phyloP scores from a whole-genome alignment of 2,888 invertebrate genomes.

The Pachydiplax longipennis region DNA sequence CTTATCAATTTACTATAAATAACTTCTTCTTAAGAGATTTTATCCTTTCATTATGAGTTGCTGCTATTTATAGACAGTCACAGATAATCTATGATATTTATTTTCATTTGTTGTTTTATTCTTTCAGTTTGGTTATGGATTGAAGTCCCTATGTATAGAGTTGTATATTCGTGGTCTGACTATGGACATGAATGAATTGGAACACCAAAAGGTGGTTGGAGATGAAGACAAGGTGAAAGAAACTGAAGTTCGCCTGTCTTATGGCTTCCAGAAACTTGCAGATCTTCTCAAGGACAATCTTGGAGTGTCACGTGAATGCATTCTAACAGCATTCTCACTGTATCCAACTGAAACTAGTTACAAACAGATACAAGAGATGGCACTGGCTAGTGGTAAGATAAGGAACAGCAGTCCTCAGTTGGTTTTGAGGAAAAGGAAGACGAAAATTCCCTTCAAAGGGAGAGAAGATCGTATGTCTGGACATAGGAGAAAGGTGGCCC shows the following conservation, averaged over 20 bases:
- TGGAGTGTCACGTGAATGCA: conserved; percentile 73
- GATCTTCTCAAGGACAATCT: conserved; percentile 67
- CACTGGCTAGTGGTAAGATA: conserved; percentile 61
- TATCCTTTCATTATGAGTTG: no score
- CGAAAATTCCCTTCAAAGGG: neutral
- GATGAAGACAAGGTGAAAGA: conserved; percentile 62
- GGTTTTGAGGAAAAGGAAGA: neutral
- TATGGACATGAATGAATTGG: conserved; percentile 78
- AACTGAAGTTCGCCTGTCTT: conserved; percentile 64
- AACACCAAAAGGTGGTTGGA: conserved; percentile 66
- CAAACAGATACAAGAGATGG: conserved; percentile 65
- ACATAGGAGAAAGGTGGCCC: neutral
- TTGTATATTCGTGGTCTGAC: conserved; percentile 77
- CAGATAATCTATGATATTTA: neutral
- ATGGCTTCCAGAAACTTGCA: conserved; percentile 72
- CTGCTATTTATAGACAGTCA: no score
- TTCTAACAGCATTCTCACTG: conserved; percentile 78
- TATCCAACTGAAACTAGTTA: conserved; percentile 71
- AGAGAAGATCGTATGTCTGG: neutral
- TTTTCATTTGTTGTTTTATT: conserved; percentile 18
- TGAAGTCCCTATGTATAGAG: conserved; percentile 74
- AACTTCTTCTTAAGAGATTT: no score
- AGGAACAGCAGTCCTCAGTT: conserved; percentile 6
- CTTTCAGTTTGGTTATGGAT: conserved; percentile 64
- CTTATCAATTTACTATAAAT: no score